Base-by-base conservation (phyloP, 2,888 invertebrate genomes). In the Caenorhabditis sp. region DNA sequence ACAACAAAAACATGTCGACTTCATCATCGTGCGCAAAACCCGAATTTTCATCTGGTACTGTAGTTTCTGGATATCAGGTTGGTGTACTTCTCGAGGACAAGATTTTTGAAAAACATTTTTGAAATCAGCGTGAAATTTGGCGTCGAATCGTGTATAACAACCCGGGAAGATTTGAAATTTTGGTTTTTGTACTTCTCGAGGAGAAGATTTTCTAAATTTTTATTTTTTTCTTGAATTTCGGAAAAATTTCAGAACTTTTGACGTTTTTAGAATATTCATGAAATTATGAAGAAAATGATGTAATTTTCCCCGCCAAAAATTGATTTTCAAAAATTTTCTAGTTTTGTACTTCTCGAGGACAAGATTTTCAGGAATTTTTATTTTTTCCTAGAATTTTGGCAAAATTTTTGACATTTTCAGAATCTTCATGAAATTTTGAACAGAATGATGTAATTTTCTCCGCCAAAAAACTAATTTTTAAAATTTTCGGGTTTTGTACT, bases 301-400 rank as follows among this genome's bases (percentile, higher is more conserved):
- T 19, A 8, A 58, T n/a, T 36, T 31, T 6, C 19, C 6, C 5
- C 14, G 14, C 8, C 8, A 31, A 60, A 23, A n/a, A 17, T 62
- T 61, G 26, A 43, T 83, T 88, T n/a, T n/a, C 88, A 24, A 84
- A 89, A 23, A 78, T 83, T 57, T 83, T 87, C 14, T 78, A 23
- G 85, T 87, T 21, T 77, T 89, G 31, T 75, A 84, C 63, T 76
- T 89, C 53, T 81, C 88, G 4, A 81, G 87, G n/a, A n/a, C 31
- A 10, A 31, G 31, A 31, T 6, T 6, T 31, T 31, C 10, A 10
- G 10, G 4, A 4, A 6, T 86, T 61, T 89, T 89, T 88, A 69
- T 75, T n/a, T 86, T 89, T 63, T 91, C n/a, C n/a, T 93, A 87
- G 93, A 96, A 5, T 94, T 94, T 10, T 94, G 6, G 4, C 8